Conservation (phyloP, 2,113 vertebrate species). For the Urocolius indicus region DNA sequence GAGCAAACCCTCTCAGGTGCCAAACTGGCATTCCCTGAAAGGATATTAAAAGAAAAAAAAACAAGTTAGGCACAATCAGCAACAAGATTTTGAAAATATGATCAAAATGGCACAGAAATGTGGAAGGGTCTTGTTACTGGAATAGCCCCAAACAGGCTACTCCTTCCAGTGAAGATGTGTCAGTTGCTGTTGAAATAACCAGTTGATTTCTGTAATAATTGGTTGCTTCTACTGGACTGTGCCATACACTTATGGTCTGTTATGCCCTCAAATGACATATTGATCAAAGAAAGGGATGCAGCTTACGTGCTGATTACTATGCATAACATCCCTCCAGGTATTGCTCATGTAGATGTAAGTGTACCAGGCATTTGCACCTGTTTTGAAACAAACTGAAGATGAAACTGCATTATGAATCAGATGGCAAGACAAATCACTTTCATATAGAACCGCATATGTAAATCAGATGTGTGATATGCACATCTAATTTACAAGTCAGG, state of each 20-base stretch:
- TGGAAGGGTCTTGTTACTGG: neutral
- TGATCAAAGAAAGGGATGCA: neutral
- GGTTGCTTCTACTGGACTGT: neutral
- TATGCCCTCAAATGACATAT: neutral
- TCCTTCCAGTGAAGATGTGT: neutral
- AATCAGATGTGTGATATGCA: neutral
- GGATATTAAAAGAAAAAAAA: neutral
- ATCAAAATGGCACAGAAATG: neutral
- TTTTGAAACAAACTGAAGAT: neutral
- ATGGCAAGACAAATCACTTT: neutral
- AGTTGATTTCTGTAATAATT: neutral
- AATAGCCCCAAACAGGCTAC: neutral
- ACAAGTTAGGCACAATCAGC: neutral
- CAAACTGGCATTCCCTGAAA: neutral
- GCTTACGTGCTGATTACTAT: neutral
- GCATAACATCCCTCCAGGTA: neutral
- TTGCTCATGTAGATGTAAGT: neutral
- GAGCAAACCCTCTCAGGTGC: neutral
- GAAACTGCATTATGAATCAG: neutral
- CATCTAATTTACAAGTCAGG: neutral
- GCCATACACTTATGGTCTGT: neutral
- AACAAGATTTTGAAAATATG: neutral
- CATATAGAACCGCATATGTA: neutral
- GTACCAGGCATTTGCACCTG: neutral
- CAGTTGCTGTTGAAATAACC: neutral